Conservation (phyloP, 2,888 invertebrate genomes). For the Anoncus sp. region DNA sequence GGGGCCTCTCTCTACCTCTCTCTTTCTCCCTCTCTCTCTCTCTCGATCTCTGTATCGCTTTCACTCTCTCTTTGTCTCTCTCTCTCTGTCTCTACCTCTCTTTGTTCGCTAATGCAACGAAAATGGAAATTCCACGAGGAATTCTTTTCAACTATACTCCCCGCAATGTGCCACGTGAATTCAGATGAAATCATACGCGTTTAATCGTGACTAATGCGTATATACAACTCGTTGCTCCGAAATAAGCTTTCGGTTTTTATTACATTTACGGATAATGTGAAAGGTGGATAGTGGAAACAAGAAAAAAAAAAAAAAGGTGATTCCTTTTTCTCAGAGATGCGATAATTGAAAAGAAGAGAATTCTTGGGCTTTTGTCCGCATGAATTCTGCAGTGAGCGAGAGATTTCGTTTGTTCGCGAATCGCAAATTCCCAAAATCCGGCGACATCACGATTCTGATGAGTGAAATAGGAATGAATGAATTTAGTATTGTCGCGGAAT, state of each 20-base stretch:
- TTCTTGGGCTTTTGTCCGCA: too few species aligned
- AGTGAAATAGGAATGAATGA: too few species aligned
- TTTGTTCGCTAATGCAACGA: constrained; percentile 26
- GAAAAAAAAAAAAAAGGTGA: too few species aligned
- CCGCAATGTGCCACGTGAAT: background rate
- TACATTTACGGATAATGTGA: background rate
- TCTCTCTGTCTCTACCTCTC: background rate
- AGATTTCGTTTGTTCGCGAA: too few species aligned
- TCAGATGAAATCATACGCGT: constrained; percentile 24
- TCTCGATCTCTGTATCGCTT: background rate
- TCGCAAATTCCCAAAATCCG: too few species aligned
- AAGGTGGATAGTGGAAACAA: background rate
- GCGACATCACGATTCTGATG: too few species aligned
- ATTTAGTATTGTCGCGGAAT: too few species aligned
- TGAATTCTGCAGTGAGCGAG: too few species aligned
- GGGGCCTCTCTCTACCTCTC: constrained; percentile 30
- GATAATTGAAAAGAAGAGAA: too few species aligned
- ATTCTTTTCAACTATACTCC: constrained; percentile 32
- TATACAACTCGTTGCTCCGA: background rate
- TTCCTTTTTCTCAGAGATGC: too few species aligned
- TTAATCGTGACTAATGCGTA: background rate
- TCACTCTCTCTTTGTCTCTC: constrained; percentile 1
- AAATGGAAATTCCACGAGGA: constrained; percentile 50
- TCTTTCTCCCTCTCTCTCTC: background rate
- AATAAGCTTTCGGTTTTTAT: constrained; percentile 2